phyloP scores from a whole-genome alignment of 2,797 vertebrate genomes.

The Gadopsis bispinosus region DNA sequence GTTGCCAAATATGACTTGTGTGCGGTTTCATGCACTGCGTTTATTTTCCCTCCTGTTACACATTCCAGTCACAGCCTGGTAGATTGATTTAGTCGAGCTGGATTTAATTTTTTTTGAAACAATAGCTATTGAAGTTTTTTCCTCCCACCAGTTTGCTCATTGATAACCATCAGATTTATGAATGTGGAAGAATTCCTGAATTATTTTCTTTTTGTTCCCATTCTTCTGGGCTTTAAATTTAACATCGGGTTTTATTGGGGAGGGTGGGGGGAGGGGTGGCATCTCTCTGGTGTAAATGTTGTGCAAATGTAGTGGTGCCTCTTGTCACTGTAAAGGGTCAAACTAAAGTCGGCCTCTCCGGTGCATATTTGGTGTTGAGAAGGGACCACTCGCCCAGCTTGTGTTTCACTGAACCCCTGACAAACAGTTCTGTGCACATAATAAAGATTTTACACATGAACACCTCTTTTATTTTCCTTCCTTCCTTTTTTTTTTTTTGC shows the following conservation, averaged over 20 bases:
- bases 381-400: conserved; percentile 74
- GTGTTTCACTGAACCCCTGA: conserved; percentile 80
- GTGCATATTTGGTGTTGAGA: conserved; percentile 65
- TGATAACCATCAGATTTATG: conserved; percentile 71
- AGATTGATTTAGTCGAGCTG: conserved; percentile 73
- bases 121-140: conserved; percentile 59
- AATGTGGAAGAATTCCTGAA: conserved; percentile 74
- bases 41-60: conserved; percentile 74
- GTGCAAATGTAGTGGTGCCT: conserved; percentile 86
- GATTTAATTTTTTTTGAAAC: conserved; percentile 48
- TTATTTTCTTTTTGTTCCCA: conserved; percentile 57
- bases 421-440: conserved; percentile 87
- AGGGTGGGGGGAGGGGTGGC: conserved; percentile 37
- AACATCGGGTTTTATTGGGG: conserved; percentile 46
- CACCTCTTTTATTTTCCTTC: conserved; percentile 23
- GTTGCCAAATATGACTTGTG: conserved; percentile 85
- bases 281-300: conserved; percentile 84
- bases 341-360: conserved; percentile 64
- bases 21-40: conserved; percentile 78
- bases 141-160: conserved; percentile 63
- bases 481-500: background rate
- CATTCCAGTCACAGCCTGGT: conserved; percentile 81
- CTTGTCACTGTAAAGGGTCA: conserved; percentile 77
- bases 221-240: conserved; percentile 68
- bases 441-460: conserved; percentile 87